A percentile compares a stretch with the other conserved stretches of the same genome.
Evolutionary conservation across 2,113 vertebrate genomes (phyloP).

Genomic region (Agapornis roseicollis): DNA sequence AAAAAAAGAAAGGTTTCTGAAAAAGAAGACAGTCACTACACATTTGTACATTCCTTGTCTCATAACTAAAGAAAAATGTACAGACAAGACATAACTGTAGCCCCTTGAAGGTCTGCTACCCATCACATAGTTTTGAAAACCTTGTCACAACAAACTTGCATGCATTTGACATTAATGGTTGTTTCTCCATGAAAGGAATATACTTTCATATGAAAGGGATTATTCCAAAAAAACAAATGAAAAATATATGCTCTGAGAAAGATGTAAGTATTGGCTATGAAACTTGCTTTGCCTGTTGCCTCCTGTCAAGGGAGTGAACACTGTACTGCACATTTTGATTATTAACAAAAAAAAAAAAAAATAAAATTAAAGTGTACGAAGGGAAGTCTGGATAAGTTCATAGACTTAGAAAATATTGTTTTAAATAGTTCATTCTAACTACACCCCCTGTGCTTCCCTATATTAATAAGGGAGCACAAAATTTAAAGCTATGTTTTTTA

Average conservation of each 20-base stretch:
- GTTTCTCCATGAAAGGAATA: neutral
- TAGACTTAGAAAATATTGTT: neutral
- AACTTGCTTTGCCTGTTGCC: neutral
- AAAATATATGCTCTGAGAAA: neutral
- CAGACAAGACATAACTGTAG: neutral
- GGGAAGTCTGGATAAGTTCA: neutral
- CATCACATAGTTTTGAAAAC: neutral
- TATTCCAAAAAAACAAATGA: neutral
- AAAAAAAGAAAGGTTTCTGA: neutral
- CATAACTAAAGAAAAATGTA: neutral
- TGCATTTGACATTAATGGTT: neutral
- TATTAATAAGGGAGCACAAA: neutral
- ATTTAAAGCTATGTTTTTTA: neutral
- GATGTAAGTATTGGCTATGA: neutral
- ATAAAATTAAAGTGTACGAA: neutral
- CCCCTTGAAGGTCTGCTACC: neutral
- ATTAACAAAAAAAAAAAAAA: neutral
- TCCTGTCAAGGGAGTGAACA: neutral
- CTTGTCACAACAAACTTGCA: constrained; percentile 7
- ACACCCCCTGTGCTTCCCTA: neutral
- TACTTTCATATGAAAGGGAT: neutral
- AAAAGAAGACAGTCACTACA: neutral
- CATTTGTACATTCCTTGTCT: neutral
- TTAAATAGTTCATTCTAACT: neutral
- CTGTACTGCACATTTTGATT: neutral